Conservation (phyloP, 2,888 invertebrate genomes). For the Nematopogon swammerdamellus region DNA sequence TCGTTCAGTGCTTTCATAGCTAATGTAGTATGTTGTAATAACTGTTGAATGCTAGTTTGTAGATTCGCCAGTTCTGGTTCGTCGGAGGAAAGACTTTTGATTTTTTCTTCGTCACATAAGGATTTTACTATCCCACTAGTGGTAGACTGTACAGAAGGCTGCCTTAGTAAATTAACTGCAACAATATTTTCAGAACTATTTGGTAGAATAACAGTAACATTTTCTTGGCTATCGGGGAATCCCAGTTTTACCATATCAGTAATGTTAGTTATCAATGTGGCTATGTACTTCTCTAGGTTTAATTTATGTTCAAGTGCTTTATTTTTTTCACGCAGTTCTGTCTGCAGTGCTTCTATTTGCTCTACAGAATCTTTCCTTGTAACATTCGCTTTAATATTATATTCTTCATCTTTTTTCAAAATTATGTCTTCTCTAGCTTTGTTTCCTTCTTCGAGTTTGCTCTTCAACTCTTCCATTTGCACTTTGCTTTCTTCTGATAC, state of each 20-base stretch:
- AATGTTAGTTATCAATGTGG: not conserved
- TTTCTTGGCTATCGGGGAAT: no score
- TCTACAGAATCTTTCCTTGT: not conserved
- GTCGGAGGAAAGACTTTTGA: not conserved
- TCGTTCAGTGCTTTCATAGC: not conserved
- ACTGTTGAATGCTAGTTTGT: not conserved
- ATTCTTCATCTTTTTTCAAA: not conserved
- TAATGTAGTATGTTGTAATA: not conserved
- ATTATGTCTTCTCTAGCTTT: not conserved
- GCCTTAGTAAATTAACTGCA: no score
- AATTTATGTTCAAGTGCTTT: not conserved
- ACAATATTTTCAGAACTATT: no score
- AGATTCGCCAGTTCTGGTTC: not conserved
- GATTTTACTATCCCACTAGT: not conserved
- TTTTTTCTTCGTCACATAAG: not conserved
- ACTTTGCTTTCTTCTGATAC: slow-evolving; percentile 5
- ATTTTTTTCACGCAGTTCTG: not conserved
- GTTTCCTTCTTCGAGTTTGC: not conserved
- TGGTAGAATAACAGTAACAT: no score
- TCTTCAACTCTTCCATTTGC: not conserved
- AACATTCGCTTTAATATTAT: not conserved
- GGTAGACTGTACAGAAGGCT: no score
- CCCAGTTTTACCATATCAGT: no score
- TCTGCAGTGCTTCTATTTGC: not conserved
- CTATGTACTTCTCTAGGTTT: not conserved